Percentiles rank a stretch among this genome's conserved stretches.
These are phyloP conservation scores for Psammodynastes pulverulentus DNA, from an alignment of 2,113 vertebrate genomes.

Conservation along the genomic window DNA sequence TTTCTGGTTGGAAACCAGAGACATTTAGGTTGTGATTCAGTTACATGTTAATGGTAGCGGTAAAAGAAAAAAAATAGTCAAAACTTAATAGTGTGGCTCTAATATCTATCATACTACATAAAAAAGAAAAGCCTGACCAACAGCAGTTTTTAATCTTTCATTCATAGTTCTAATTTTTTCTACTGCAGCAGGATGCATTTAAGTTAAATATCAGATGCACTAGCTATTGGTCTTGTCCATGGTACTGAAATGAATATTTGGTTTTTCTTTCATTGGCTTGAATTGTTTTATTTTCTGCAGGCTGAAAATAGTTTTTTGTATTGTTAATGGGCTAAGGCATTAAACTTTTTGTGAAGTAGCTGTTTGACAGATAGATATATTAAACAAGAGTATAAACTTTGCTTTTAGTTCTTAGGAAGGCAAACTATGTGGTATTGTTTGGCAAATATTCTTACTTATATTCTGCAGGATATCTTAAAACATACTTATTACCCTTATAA, in stretches of 20 bases:
- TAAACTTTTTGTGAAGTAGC: background rate
- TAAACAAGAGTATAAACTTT: background rate
- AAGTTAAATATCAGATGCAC: rapidly evolving
- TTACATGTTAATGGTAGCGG: background rate
- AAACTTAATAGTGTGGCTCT: background rate
- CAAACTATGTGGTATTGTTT: background rate
- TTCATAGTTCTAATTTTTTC: background rate
- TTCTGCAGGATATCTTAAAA: background rate
- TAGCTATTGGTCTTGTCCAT: slow-evolving; percentile 52
- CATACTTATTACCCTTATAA: background rate
- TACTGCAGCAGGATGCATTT: rapidly evolving
- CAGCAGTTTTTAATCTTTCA: background rate
- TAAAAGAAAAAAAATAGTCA: background rate
- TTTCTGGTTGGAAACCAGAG: background rate
- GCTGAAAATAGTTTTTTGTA: background rate
- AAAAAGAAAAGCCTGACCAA: background rate
- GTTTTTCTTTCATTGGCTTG: background rate
- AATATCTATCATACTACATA: background rate
- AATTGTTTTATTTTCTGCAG: background rate
- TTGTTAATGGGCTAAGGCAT: background rate
- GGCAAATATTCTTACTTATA: background rate
- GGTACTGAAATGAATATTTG: slow-evolving; percentile 50
- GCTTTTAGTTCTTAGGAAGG: background rate
- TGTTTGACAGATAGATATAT: background rate
- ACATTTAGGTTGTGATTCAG: background rate